phyloP scores from a whole-genome alignment of 2,113 vertebrate species.

The Prochilodus magdalenae region DNA sequence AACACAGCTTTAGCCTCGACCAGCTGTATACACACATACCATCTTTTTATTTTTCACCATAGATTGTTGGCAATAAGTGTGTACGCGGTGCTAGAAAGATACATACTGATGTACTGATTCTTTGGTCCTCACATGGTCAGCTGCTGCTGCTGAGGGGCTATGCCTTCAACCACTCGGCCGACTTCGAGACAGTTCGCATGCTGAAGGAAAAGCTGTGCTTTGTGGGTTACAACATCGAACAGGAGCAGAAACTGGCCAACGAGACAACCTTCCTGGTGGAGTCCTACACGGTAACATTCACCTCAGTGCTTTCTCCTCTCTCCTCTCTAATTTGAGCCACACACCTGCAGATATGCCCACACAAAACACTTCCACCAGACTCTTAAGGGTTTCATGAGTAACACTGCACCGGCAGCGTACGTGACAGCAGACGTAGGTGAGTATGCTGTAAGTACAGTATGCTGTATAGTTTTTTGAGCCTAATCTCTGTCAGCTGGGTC shows the following conservation, averaged over 20 bases:
- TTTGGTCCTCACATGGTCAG: conserved; percentile 50
- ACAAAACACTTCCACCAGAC: not conserved
- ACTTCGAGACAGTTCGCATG: conserved; percentile 98
- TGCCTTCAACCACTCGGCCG: conserved; percentile 96
- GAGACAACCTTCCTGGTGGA: conserved; percentile 96
- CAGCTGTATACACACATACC: no score
- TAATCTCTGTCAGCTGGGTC: no score
- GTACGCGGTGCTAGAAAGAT: no score
- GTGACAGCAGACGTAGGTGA: not conserved
- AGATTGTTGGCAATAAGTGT: no score
- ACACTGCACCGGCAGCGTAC: not conserved
- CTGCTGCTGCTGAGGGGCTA: conserved; percentile 93
- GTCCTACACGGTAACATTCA: conserved; percentile 81
- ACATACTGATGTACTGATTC: not conserved
- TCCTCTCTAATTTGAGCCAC: not conserved
- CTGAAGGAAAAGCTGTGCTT: conserved; percentile 97
- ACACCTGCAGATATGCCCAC: not conserved
- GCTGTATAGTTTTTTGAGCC: no score
- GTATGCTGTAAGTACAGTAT: no score
- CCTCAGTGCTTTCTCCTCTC: no score
- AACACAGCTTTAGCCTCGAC: no score
- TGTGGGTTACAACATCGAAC: conserved; percentile 96
- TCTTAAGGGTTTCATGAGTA: not conserved
- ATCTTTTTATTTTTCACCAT: no score
- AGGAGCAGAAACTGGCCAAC: conserved; percentile 92